Conservation (phyloP, 2,888 invertebrate species). For the Ormia ochracea region DNA sequence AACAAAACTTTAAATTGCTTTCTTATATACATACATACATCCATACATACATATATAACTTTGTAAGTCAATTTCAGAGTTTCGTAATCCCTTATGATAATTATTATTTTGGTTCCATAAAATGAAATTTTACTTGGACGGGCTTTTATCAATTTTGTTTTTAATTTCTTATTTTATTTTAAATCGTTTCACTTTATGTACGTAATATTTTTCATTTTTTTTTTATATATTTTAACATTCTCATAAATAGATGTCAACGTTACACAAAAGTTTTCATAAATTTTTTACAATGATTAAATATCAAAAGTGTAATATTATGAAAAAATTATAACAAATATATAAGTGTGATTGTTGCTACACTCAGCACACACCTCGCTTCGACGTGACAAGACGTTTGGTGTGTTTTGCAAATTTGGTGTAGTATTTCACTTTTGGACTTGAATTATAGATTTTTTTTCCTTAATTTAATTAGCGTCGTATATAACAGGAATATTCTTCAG, state of each 20-base stretch:
- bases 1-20: not conserved
- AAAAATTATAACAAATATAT: no score
- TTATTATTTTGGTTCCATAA: constrained; percentile 63
- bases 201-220: constrained; percentile 10
- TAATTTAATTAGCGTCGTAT: constrained; percentile 37
- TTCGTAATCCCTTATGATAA: constrained; percentile 17
- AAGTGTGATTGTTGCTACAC: no score
- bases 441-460: constrained; percentile 21
- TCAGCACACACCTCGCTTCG: no score
- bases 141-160: constrained; percentile 73
- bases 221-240: constrained; percentile 9
- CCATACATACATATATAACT: not conserved
- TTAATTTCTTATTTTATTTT: constrained; percentile 33
- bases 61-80: not conserved
- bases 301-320: no score
- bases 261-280: not conserved
- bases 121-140: constrained; percentile 72
- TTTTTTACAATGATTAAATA: not conserved
- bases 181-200: constrained; percentile 14
- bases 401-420: not conserved
- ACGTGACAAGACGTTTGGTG: no score
- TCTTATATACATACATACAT: not conserved
- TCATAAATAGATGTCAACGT: not conserved
- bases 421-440: not conserved
- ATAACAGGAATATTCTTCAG: constrained; percentile 19